Evolutionary conservation across 2,888 invertebrate genomes (phyloP).

Genomic region (Tetrapedia diversipes): DNA sequence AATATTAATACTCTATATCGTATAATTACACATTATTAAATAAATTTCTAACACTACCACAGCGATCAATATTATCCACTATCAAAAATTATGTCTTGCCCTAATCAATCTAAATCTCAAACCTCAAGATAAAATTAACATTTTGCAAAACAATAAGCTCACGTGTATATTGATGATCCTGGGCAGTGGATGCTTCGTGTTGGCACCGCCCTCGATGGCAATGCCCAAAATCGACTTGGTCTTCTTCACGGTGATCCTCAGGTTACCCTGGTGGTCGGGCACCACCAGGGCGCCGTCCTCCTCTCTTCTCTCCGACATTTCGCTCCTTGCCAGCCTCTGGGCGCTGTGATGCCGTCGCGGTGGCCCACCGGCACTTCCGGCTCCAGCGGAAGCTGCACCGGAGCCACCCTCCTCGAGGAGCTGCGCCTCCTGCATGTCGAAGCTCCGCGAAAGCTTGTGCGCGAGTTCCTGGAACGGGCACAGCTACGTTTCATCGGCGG

Average conservation of each 20-base stretch:
- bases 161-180: conserved; percentile 98
- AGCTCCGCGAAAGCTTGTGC: conserved; percentile 93
- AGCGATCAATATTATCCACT: too few relatives aligned
- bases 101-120: too few relatives aligned
- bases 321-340: conserved; percentile 77
- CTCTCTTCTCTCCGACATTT: conserved; percentile 82
- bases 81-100: too few relatives aligned
- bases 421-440: conserved; percentile 91
- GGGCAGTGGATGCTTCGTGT: conserved; percentile 97
- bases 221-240: conserved; percentile 97
- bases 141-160: conserved; percentile 83
- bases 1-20: too few relatives aligned
- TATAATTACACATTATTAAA: too few relatives aligned
- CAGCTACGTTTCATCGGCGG: conserved; percentile 51
- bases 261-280: conserved; percentile 93
- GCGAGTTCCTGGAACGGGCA: conserved; percentile 89
- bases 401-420: conserved; percentile 79
- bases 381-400: conserved; percentile 68
- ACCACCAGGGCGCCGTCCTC: conserved; percentile 91
- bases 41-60: too few relatives aligned
- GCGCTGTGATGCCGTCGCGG: conserved; percentile 80
- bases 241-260: conserved; percentile 95
- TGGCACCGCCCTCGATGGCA: conserved; percentile 98
- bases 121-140: too few relatives aligned
- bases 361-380: conserved; percentile 75